Evolutionary conservation across 2,888 invertebrate species (phyloP), one percentile per base, ranked within the genome.

Genomic region (Dicyrtomina minuta): DNA sequence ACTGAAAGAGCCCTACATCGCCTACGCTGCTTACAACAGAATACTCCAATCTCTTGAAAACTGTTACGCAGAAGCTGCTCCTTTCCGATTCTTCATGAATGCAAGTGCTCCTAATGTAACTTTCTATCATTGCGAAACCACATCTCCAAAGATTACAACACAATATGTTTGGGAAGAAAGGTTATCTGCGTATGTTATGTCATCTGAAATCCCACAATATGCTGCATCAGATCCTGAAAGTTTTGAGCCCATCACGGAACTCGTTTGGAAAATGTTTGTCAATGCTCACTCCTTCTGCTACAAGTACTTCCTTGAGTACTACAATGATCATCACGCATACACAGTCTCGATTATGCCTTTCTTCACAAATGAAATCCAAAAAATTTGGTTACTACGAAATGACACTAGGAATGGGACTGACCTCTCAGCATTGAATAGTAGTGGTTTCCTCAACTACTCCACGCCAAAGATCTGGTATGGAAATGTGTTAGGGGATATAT

Each of bases 241-340:
- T 26, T 41, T 44, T 22, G 39, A 59, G 33, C 69, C 69, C 10
- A 44, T 72, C 20, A 69, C 67, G 4, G 72, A 72, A 27, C 49
- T 59, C 1, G 69, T 61, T 13, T 72, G 72, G 72, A 72, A 72
- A 24, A 62, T 49, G 6, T 51, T 72, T 53, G 61, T 66, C 17
- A 72, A 61, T 22, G 61, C 70, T 1, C 72, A 72, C 49, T 24
- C 27, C 15, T 66, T 66, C 20, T 72, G 72, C 51, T 72, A 53
- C 59, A 33, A 44, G 10, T 17, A 66, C 2, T 72, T 72, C 41
- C 46, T 41, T 15, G 61, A 69, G 13, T 68, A 71, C 22, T 68
- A 68, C 55, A 71, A 71, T 51, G 71, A 71, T 65, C 71, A 71
- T 46, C 71, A 71, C 49, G 68, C 68, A 13, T 64, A 58, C 64